Evolutionary conservation across 2,888 invertebrate genomes (phyloP), one percentile per base, ranked within the genome.

Genomic region (Portevinia maculata): DNA sequence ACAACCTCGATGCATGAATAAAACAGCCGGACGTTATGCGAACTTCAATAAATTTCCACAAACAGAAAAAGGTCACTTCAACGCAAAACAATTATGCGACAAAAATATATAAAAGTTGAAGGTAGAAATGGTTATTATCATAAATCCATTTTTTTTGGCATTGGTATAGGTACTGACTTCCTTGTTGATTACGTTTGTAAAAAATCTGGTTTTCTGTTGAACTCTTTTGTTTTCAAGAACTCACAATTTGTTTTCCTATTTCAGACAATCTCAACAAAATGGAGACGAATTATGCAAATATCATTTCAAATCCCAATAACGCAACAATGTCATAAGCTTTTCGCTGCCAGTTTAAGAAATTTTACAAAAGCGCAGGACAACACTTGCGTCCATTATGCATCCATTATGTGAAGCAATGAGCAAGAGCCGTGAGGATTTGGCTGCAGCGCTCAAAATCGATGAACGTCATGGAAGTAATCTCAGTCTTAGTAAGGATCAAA

Each of bases 401-500:
- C 90, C 90, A 67, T 87, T 88, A 83, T 87, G 86, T 84, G 89
- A 90, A 78, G 88, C 87, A 70, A 85, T 89, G 73, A 89, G 88
- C 85, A 90, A 89, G 85, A 90, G 90, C 87, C 89, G 89, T 46
- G 90, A 90, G 85, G 90, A 90, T 87, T 86, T 90, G 86, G 88
- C 87, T 74, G 87, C 87, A 67, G 86, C 86, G 64, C 85, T 86
- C 28, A 81, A 84, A 83, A 74, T 86, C 55, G 86, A 86, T 76
- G 87, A 88, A 59, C 87, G 88, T 78, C 88, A 89, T 86, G 89
- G 87, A 75, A 89, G 89, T 85, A 89, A 88, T 86, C 87, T 88
- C 21, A 89, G 88, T 50, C 76, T 89, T 9, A 78, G 73, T 74
- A 86, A 88, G 64, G 90, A 90, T 85, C 90, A 89, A 86, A 88